Percentiles rank a stretch among this genome's conserved stretches.
Conservation (phyloP, 2,888 invertebrate species). For the Ophion obscuratus region DNA sequence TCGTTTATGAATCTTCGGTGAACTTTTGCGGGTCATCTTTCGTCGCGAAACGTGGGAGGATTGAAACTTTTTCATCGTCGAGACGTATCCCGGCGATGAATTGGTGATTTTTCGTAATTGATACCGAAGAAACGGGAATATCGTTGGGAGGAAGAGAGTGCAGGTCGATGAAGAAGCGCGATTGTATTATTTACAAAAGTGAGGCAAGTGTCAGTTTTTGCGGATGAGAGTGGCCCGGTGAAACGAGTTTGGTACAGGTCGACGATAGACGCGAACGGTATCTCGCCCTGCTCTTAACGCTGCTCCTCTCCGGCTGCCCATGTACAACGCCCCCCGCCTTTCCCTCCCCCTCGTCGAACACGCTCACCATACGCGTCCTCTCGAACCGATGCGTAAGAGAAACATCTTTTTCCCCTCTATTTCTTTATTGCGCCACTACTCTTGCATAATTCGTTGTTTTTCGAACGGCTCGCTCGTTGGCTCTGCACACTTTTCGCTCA, state of each 20-base stretch:
- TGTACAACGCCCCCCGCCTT: constrained; percentile 45
- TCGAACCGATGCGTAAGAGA: constrained; percentile 53
- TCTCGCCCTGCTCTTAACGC: constrained; percentile 29
- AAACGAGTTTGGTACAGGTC: constrained; percentile 55
- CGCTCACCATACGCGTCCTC: constrained; percentile 65
- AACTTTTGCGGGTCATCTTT: too few relatives aligned
- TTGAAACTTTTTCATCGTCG: too few relatives aligned
- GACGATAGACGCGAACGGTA: constrained; percentile 62
- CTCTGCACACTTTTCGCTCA: background rate
- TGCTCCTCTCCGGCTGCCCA: constrained; percentile 52
- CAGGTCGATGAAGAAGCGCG: background rate
- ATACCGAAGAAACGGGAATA: background rate
- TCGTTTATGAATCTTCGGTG: too few relatives aligned
- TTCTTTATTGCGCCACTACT: constrained; percentile 6
- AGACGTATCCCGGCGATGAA: too few relatives aligned
- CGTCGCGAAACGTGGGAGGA: too few relatives aligned
- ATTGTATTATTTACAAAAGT: background rate
- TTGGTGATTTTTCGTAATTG: background rate
- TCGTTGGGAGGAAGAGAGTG: background rate
- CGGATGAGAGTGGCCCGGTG: constrained; percentile 42
- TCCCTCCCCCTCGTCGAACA: constrained; percentile 24
- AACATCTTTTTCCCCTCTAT: constrained; percentile 25
- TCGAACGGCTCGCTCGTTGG: background rate
- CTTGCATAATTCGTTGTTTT: background rate
- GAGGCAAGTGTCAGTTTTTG: constrained; percentile 45